A percentile compares a stretch with the other conserved stretches of the same genome.
Conservation (phyloP, 2,888 invertebrate species). For the Drosophila kanekoi region DNA sequence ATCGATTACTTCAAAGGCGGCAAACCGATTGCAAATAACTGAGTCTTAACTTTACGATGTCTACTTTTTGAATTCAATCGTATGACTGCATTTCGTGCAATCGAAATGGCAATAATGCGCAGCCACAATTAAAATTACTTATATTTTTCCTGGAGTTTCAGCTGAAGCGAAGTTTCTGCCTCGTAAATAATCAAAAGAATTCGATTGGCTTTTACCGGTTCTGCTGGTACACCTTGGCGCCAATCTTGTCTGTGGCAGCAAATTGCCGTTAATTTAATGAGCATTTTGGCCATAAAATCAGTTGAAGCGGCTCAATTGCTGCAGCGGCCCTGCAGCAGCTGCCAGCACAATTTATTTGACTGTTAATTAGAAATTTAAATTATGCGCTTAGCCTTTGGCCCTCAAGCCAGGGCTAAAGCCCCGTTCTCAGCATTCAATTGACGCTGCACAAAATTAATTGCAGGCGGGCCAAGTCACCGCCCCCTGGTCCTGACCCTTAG, state of each 20-base stretch:
- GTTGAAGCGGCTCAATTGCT: conserved; percentile 65
- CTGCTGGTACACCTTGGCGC: conserved; percentile 27
- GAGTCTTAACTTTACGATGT: no score
- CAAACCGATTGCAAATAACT: no score
- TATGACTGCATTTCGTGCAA: no score
- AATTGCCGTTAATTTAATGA: conserved; percentile 75
- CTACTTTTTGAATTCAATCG: no score
- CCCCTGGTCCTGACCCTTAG: conserved; percentile 36
- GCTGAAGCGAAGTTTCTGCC: neutral
- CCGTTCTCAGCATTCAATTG: conserved; percentile 62
- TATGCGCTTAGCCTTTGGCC: conserved; percentile 71
- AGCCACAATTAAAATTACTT: no score
- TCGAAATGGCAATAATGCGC: no score
- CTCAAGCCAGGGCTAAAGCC: conserved; percentile 11
- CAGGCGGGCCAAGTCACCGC: conserved; percentile 29
- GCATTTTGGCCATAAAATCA: conserved; percentile 72
- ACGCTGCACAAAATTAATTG: conserved; percentile 73
- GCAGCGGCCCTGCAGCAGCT: conserved; percentile 51
- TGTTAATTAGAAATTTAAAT: conserved; percentile 79
- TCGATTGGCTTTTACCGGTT: conserved; percentile 29
- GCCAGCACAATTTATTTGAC: conserved; percentile 73
- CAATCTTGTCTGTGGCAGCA: conserved; percentile 58
- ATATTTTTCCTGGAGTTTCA: no score
- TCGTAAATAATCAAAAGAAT: conserved; percentile 12
- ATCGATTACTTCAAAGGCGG: no score